A percentile compares a stretch with the other conserved stretches of the same genome.
These are phyloP conservation scores for Anomalospiza imberbis DNA, from an alignment of 2,797 vertebrate genomes.

Conservation along the genomic window DNA sequence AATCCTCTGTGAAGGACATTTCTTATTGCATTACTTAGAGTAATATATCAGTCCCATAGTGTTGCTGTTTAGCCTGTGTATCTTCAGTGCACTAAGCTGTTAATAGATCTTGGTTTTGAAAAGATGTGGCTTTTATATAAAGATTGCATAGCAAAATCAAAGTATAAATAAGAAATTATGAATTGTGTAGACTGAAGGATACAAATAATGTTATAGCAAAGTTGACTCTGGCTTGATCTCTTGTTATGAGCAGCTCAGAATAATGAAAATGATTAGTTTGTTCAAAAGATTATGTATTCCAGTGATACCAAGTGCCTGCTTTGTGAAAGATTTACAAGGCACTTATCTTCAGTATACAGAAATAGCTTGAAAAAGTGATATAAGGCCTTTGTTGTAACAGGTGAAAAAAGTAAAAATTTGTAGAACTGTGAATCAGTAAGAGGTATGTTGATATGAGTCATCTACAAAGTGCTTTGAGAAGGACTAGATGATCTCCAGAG, in stretches of 20 bases:
- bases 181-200: neutral
- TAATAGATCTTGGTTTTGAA: neutral
- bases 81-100: neutral
- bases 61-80: neutral
- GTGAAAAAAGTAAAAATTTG: neutral
- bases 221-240: neutral
- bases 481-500: neutral
- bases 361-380: neutral
- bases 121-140: neutral
- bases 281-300: neutral
- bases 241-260: neutral
- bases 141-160: neutral
- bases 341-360: neutral
- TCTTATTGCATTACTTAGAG: neutral
- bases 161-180: neutral
- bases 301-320: neutral
- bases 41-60: neutral
- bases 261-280: neutral
- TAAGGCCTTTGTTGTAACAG: neutral
- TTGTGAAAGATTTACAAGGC: neutral
- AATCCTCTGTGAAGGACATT: neutral
- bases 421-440: neutral
- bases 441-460: neutral
- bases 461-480: neutral
- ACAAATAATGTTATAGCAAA: neutral